A percentile compares a stretch with the other conserved stretches of the same genome.
Conservation (phyloP, 2,113 vertebrate genomes). For the Orientallactaga bullata region DNA sequence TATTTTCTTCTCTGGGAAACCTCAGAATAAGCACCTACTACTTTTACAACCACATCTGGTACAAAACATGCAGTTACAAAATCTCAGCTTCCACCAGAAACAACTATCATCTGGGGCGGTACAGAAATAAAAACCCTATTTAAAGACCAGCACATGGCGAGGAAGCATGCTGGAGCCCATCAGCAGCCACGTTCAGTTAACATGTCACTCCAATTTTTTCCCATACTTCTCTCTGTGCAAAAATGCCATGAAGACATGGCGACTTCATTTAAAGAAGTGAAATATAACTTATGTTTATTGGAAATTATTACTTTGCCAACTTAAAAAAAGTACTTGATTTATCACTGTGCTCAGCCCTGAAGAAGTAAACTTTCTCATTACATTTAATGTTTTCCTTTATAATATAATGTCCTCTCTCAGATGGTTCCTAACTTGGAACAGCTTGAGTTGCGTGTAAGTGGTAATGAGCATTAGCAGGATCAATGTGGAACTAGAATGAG, state of each 20-base stretch:
- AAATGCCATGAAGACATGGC: not conserved
- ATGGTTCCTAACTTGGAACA: too few species aligned
- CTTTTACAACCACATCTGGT: slow-evolving; percentile 63
- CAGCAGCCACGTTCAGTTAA: not conserved
- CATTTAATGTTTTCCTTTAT: not conserved
- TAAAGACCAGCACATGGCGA: slow-evolving; percentile 28
- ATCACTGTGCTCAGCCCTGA: not conserved
- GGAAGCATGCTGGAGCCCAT: not conserved
- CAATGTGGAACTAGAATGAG: too few species aligned
- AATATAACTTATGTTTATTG: slow-evolving; percentile 28
- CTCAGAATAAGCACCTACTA: slow-evolving; percentile 20
- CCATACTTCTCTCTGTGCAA: slow-evolving; percentile 16
- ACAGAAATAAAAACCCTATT: slow-evolving; percentile 64
- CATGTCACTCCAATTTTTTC: not conserved
- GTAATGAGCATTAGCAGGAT: too few species aligned
- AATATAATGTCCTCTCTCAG: too few species aligned
- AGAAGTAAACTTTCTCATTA: slow-evolving; percentile 2
- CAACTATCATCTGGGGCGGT: slow-evolving; percentile 26
- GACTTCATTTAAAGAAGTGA: slow-evolving; percentile 34
- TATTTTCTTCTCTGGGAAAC: slow-evolving; percentile 31
- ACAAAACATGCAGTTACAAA: slow-evolving; percentile 60
- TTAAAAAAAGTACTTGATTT: not conserved
- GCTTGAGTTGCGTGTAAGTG: too few species aligned
- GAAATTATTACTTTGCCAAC: slow-evolving; percentile 17
- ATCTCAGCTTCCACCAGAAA: slow-evolving; percentile 62